phyloP scores from a whole-genome alignment of 2,797 vertebrate species.

The Malacoctenus gilli region DNA sequence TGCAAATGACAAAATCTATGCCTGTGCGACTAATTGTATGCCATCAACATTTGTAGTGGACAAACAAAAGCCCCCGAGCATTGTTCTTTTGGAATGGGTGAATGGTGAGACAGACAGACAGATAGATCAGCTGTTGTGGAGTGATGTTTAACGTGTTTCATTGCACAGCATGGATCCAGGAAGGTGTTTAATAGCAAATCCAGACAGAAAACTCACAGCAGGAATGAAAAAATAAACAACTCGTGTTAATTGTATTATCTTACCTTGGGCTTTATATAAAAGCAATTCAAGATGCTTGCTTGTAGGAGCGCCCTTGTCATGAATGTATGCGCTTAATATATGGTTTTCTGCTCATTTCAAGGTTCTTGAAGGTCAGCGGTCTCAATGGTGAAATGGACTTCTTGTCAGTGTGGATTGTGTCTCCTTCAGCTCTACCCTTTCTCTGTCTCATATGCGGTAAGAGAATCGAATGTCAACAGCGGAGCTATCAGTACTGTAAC shows the following conservation, averaged over 20 bases:
- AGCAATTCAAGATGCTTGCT: not conserved
- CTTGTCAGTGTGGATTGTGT: conserved; percentile 59
- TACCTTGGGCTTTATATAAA: not conserved
- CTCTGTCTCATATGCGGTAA: conserved; percentile 74
- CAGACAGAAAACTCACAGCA: too few relatives aligned
- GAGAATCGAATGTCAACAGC: conserved; percentile 59
- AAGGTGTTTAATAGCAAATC: too few relatives aligned
- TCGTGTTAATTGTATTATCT: too few relatives aligned
- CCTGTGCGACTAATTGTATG: conserved; percentile 3
- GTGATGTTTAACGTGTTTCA: too few relatives aligned
- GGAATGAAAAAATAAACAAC: too few relatives aligned
- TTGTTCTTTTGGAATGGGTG: not conserved
- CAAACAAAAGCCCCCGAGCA: not conserved
- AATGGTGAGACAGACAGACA: too few relatives aligned
- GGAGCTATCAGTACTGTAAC: conserved; percentile 41
- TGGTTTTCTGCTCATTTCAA: conserved; percentile 30
- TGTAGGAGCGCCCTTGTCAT: not conserved
- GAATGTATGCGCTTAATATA: conserved; percentile 16
- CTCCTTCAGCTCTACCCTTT: conserved; percentile 59
- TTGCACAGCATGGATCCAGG: too few relatives aligned
- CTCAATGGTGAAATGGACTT: conserved; percentile 67
- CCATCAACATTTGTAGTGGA: not conserved
- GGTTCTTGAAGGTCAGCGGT: conserved; percentile 46
- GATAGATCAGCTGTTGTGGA: too few relatives aligned
- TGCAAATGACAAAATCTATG: not conserved